Conservation (phyloP, 2,113 vertebrate genomes). For the Heptranchias perlo region DNA sequence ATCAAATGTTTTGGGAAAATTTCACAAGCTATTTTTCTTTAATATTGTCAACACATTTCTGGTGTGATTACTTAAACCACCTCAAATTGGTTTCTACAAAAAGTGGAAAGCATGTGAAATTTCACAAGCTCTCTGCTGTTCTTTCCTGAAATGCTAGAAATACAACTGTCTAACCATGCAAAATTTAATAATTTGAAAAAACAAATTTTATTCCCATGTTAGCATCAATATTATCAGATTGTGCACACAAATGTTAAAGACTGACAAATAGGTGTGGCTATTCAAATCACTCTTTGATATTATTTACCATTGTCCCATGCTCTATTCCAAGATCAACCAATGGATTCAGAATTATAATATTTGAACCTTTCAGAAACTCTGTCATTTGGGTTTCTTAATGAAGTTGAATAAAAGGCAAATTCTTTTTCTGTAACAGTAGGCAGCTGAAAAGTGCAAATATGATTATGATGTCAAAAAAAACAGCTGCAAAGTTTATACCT, state of each 20-base stretch:
- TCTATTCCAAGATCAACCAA: background rate
- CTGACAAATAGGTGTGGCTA: background rate
- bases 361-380: background rate
- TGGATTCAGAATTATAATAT: background rate
- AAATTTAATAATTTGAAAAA: background rate
- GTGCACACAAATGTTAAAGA: background rate
- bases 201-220: background rate
- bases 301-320: background rate
- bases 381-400: too few species aligned
- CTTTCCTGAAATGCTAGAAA: background rate
- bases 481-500: conserved; percentile 55
- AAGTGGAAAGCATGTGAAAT: background rate
- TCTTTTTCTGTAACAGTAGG: too few species aligned
- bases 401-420: too few species aligned
- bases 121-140: too few species aligned
- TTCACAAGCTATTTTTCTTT: background rate
- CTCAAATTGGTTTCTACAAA: background rate
- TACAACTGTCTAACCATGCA: too few species aligned
- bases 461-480: background rate
- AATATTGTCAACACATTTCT: background rate
- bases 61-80: background rate
- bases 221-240: background rate
- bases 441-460: background rate
- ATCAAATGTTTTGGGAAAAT: background rate
- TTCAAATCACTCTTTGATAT: background rate